phyloP scores from a whole-genome alignment of 2,797 vertebrate species.

The Telmatherina bonti region DNA sequence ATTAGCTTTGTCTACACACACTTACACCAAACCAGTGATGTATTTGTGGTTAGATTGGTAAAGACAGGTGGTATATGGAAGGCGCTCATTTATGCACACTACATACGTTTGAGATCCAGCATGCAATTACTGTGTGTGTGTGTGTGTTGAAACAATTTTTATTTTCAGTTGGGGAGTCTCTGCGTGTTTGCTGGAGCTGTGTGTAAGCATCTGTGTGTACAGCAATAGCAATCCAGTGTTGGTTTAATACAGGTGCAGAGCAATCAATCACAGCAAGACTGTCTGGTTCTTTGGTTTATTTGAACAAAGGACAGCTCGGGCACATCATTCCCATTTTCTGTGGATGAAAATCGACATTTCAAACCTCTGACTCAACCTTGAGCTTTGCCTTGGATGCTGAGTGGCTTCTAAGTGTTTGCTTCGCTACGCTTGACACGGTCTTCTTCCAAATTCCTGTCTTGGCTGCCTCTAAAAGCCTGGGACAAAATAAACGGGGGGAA shows the following conservation, averaged over 20 bases:
- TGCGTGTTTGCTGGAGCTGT: slow-evolving; percentile 1
- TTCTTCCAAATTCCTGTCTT: slow-evolving; percentile 42
- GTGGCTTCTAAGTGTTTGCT: slow-evolving; percentile 38
- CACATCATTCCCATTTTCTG: slow-evolving; percentile 48
- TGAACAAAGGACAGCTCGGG: slow-evolving; percentile 28
- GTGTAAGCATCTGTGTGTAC: neutral
- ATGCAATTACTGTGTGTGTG: slow-evolving; percentile 26
- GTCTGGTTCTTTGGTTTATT: slow-evolving; percentile 46
- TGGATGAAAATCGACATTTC: slow-evolving; percentile 61
- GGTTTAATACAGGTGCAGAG: slow-evolving; percentile 31
- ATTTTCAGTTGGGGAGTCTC: slow-evolving; percentile 16
- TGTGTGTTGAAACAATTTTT: slow-evolving; percentile 10
- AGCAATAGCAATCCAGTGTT: slow-evolving; percentile 30
- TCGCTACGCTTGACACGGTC: slow-evolving; percentile 10
- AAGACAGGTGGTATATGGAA: slow-evolving; percentile 38
- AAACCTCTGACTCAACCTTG: slow-evolving; percentile 44
- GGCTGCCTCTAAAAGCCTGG: slow-evolving; percentile 26
- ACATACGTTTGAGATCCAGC: slow-evolving; percentile 40
- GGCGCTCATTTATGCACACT: slow-evolving; percentile 36
- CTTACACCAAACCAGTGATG: slow-evolving; percentile 32
- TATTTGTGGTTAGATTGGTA: slow-evolving; percentile 37
- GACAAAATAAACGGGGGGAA: slow-evolving; percentile 1
- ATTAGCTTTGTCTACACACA: slow-evolving; percentile 24
- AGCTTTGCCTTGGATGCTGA: slow-evolving; percentile 33
- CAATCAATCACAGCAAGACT: slow-evolving; percentile 47